These are phyloP conservation scores for Malurus leucopterus DNA, from an alignment of 2,797 vertebrate genomes.

Conservation along the genomic window DNA sequence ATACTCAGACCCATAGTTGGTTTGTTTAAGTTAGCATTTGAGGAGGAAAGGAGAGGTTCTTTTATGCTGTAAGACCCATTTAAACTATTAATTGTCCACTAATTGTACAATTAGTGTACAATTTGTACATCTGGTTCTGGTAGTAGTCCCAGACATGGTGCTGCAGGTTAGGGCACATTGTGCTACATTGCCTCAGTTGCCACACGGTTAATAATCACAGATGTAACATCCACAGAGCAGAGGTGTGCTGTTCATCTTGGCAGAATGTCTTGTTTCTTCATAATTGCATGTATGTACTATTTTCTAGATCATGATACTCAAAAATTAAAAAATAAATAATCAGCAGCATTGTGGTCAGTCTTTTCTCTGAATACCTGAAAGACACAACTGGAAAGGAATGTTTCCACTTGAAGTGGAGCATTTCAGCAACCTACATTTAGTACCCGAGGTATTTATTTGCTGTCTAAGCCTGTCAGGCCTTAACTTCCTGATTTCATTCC, in stretches of 20 bases:
- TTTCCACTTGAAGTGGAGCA: neutral
- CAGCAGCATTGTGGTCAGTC: neutral
- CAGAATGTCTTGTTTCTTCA: neutral
- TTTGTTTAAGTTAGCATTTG: neutral
- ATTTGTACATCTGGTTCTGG: neutral
- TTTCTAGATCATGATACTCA: neutral
- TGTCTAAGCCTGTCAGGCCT: slow-evolving; percentile 22
- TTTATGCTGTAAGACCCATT: neutral
- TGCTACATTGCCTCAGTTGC: neutral
- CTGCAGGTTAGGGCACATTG: neutral
- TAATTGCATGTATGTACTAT: neutral
- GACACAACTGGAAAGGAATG: neutral
- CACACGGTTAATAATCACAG: fast-evolving
- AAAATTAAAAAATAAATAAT: neutral
- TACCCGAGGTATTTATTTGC: neutral
- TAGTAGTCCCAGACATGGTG: neutral
- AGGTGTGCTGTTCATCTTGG: neutral
- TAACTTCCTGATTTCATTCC: slow-evolving; percentile 40
- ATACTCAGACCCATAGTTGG: neutral
- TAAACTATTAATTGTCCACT: neutral
- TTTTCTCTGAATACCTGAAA: slow-evolving; percentile 1
- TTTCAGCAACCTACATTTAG: neutral
- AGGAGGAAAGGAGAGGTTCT: neutral
- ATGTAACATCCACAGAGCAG: neutral
- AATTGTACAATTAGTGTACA: too few species aligned